phyloP scores from a whole-genome alignment of 2,113 vertebrate species.

The Myiozetetes cayanensis region DNA sequence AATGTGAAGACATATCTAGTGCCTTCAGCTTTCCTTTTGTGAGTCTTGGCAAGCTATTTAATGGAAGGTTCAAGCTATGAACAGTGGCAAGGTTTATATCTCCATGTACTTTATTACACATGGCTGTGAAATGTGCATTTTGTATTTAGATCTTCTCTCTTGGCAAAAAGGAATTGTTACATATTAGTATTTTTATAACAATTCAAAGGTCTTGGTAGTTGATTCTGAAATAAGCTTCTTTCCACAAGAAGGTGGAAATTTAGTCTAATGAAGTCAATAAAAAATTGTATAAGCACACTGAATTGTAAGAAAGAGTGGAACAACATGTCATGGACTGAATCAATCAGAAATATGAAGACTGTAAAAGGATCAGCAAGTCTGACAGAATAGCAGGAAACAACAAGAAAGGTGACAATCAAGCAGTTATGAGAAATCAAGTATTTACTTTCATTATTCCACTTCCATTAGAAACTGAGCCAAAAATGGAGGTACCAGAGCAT shows the following conservation, averaged over 20 bases:
- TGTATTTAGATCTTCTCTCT: background rate
- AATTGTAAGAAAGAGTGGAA: background rate
- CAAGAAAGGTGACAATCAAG: background rate
- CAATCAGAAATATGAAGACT: background rate
- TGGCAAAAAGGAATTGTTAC: background rate
- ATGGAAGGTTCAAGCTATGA: background rate
- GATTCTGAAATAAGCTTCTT: background rate
- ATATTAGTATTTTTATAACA: background rate
- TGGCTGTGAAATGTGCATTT: background rate
- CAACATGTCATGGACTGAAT: background rate
- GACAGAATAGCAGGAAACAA: background rate
- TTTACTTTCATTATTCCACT: constrained; percentile 7
- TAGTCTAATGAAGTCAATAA: background rate
- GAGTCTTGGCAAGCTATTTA: background rate
- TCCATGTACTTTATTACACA: background rate
- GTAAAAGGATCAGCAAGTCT: background rate
- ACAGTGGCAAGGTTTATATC: background rate
- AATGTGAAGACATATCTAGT: background rate
- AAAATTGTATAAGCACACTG: background rate
- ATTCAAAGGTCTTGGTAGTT: background rate
- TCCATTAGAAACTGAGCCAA: background rate
- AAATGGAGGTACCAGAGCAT: background rate
- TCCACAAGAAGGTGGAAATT: background rate
- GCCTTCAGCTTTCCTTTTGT: background rate
- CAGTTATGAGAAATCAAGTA: background rate